Evolutionary conservation across 2,888 invertebrate species (phyloP), one percentile per base, ranked within the genome.

Genomic region (Gymnoscelis rufifasciata): DNA sequence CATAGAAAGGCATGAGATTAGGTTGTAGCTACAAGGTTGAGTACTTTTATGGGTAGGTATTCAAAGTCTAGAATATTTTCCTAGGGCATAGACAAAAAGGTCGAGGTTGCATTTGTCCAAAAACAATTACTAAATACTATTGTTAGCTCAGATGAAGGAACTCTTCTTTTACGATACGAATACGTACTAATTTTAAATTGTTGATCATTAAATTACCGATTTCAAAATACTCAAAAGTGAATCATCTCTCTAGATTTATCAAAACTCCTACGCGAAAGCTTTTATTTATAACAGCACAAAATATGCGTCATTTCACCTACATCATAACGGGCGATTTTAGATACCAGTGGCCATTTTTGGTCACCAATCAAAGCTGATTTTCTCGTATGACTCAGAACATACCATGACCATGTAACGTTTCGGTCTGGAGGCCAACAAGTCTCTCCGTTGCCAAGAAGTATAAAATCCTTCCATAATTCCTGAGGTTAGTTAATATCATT

Each of bases 211-310:
- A 7, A 3, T 26, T 26, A n/a, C n/a, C n/a, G n/a, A n/a, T 7
- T 26, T 26, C 7, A 26, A 26, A 26, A 26, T 26, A n/a, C n/a
- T n/a, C 8, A 14, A 14, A 14, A 14, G 6, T 33, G 31, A 33
- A 15, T 33, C 31, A 33, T 14, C 13, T n/a, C n/a, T 6, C 8
- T 8, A 33, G 13, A 30, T 10, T 8, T 33, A 15, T 33, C 14
- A 33, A 15, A 5, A 31, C 31, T 13, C 31, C 31, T 14, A 33
- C 15, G 14, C 31, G 8, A 14, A 14, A 11, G 5, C 28, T 28
- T 33, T 31, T 33, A 33, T 33, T 33, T 33, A 15, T 33, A 33
- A 33, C 31, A 14, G 15, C 31, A 19, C 15, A 33, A 33, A 33
- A 14, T 14, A 33, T 15, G 31, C 31, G 15, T 33, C 31, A 33